Percentiles rank a stretch among this genome's conserved stretches.
phyloP scores from a whole-genome alignment of 2,888 invertebrate species.

The Sesamia inferens region DNA sequence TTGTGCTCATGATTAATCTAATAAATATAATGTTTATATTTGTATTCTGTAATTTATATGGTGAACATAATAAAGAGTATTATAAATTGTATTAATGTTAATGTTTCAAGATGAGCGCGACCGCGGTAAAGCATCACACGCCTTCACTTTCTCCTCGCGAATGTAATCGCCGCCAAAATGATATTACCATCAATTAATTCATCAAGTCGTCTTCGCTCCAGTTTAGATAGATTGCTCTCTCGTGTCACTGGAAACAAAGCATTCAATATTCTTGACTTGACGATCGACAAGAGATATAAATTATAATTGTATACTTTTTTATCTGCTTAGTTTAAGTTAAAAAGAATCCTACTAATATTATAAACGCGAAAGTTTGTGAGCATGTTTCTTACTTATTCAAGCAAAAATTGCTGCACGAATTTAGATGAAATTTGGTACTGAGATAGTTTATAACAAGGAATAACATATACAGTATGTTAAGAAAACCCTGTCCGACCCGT shows the following conservation, averaged over 20 bases:
- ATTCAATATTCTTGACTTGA: not conserved
- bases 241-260: conserved; percentile 18
- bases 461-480: too few species aligned
- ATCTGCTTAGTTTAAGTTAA: conserved; percentile 1
- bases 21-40: too few species aligned
- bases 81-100: conserved; percentile 30
- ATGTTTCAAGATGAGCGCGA: conserved; percentile 63
- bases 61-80: too few species aligned
- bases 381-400: too few species aligned
- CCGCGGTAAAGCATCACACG: conserved; percentile 64
- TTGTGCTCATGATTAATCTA: conserved; percentile 59
- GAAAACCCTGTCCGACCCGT: too few species aligned
- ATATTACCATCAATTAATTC: conserved; percentile 62
- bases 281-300: conserved; percentile 4
- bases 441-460: too few species aligned
- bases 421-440: too few species aligned
- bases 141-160: conserved; percentile 76
- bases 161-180: conserved; percentile 71
- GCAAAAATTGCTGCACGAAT: too few species aligned
- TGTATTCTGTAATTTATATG: too few species aligned
- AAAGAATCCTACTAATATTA: not conserved
- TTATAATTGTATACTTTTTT: not conserved
- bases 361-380: too few species aligned
- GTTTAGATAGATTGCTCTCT: conserved; percentile 35
- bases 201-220: conserved; percentile 44